These are phyloP conservation scores for Drosophila paramelanica DNA, from an alignment of 2,888 invertebrate genomes.

Conservation along the genomic window DNA sequence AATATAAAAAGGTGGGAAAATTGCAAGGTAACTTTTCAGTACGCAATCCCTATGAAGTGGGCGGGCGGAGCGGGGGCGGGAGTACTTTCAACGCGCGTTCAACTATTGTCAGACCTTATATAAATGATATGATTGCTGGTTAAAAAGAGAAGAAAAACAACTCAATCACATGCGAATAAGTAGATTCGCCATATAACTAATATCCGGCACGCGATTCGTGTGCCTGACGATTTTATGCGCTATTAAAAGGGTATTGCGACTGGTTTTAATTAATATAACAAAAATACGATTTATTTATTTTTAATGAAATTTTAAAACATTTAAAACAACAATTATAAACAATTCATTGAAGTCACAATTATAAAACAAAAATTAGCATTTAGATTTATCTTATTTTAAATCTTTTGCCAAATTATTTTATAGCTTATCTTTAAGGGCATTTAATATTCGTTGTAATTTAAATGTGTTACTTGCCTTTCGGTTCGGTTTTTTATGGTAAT, in stretches of 20 bases:
- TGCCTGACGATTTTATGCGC: slow-evolving; percentile 9
- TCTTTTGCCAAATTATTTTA: not conserved
- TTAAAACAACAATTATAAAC: too few species aligned
- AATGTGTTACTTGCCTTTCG: not conserved
- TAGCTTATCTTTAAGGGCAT: slow-evolving; percentile 17
- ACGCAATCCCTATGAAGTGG: slow-evolving; percentile 1
- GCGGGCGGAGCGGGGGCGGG: not conserved
- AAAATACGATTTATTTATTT: too few species aligned
- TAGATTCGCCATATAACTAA: slow-evolving; percentile 23
- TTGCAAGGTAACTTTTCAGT: slow-evolving; percentile 21
- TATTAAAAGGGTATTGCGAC: not conserved
- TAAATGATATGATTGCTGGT: slow-evolving; percentile 42
- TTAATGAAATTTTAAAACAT: too few species aligned
- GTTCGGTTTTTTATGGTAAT: slow-evolving; percentile 13
- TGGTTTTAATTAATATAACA: too few species aligned
- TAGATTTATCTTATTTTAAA: too few species aligned
- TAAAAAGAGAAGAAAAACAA: slow-evolving; percentile 2
- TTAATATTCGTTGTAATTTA: not conserved
- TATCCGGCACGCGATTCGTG: slow-evolving; percentile 57
- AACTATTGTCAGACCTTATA: slow-evolving; percentile 34
- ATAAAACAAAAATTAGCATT: too few species aligned
- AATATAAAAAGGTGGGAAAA: slow-evolving; percentile 41
- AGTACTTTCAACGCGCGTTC: slow-evolving; percentile 14
- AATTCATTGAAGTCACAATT: too few species aligned
- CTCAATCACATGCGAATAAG: slow-evolving; percentile 47